Base-by-base conservation (phyloP, 2,888 invertebrate species). In the Laothoe populi region DNA sequence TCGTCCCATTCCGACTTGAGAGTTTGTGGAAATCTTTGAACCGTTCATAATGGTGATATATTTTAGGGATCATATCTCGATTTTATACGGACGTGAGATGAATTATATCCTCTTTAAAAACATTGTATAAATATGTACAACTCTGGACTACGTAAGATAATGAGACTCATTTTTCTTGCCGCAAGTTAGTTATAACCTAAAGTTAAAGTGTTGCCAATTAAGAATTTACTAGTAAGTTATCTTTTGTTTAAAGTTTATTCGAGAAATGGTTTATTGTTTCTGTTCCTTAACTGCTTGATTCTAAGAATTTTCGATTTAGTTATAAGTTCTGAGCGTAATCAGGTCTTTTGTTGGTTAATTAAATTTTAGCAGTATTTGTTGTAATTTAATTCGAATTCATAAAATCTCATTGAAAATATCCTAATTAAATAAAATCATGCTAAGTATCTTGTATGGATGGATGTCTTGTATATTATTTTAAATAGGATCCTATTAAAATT, bases 21-120 rank as follows among this genome's bases (percentile, higher is more conserved):
- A 67, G 72, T 75, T 71, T 66, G 70, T 71, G 62, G 70, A 67
- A 71, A 71, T 69, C 68, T 65, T 68, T 68, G 73, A 74, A 67
- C 64, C 67, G 65, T 67, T 68, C 40, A 57, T 61, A 73, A 73
- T 73, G 70, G 68, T 74, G 70, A 72, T 70, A 66, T 69, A 73
- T 71, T 71, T 53, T 65, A 66, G 44, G 66, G 67, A 72, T 69
- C 65, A 59, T 65, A 65, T 69, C 64, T 67, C 63, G 63, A 73
- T 76, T 72, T 73, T 73, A 63, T 38, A 26, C 19, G 42, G 60
- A 21, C 48, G 46, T 53, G 63, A 35, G 60, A 24, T 59, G 48
- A 63, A 64, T 61, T 61, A 24, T 11, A 26, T 59, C 23, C 44
- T 11, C 19, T 58, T 46, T 58, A 46, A 48, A n/a, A 46, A 58